Base-by-base conservation (phyloP, 2,797 vertebrate species). In the Falco peregrinus region DNA sequence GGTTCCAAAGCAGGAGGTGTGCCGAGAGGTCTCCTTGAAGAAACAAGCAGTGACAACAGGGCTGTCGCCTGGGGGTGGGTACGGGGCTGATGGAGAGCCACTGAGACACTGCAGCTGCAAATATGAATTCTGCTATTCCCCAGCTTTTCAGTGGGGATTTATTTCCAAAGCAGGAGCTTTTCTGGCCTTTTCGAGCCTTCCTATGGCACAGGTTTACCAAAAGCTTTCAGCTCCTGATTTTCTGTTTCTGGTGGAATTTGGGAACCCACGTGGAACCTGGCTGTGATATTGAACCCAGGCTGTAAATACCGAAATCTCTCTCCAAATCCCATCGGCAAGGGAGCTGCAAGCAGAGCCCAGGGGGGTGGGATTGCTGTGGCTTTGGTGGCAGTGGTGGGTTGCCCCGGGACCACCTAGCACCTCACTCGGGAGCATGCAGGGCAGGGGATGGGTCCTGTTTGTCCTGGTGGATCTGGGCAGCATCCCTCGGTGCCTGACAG, bases 31-130 rank as follows among this genome's bases (percentile, higher is more conserved):
- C 45, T 51, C 31, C 83, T 73, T 75, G 82, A 50, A 71, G 87
- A 91, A 88, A 92, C 69, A 13, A 21, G 69, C 57, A 84, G 57
- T 73, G 94, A 95, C 87, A 92, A 51, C 41, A 28, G 39, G 54
- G 54, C 65, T 84, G 61, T 84, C 0, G 21, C 94, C 89, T 24
- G 65, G 69, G 69, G 95, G 73, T 69, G 75, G 18, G 29, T 39
- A 25, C 0, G 9, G 50, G 24, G 43, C 65, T 91, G 78, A 60
- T 25, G 0, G 43, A 84, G 61, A 90, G 6, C 39, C 0, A 1
- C 78, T 3, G 50, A 95, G 93, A 80, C 24, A 4, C 45, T 11
- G 75, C 35, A 74, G 75, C 71, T 86, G 76, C 47, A 37, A 64
- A 69, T 33, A 64, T 0, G 5, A 37, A 41, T 71, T 81, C 82